phyloP scores from a whole-genome alignment of 2,113 vertebrate genomes.

The Sus scrofa region DNA sequence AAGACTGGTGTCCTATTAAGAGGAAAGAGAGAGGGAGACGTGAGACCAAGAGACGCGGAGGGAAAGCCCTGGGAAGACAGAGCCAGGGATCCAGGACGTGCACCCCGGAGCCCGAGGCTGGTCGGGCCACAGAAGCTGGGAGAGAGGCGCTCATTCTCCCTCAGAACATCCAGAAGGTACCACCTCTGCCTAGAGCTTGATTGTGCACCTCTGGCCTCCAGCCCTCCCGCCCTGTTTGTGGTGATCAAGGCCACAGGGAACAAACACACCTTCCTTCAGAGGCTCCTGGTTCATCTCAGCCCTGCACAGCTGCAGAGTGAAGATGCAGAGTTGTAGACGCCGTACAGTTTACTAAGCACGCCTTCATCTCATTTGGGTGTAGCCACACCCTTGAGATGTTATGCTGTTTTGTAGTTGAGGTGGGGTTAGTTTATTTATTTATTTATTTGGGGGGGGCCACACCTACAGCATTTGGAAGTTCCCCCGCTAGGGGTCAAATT shows the following conservation, averaged over 20 bases:
- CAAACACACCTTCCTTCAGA: not conserved
- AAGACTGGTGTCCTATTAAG: not conserved
- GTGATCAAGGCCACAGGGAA: not conserved
- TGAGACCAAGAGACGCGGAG: not conserved
- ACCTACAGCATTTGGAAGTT: too few species aligned
- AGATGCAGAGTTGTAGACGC: not conserved
- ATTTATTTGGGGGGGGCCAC: too few species aligned
- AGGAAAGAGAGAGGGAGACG: not conserved
- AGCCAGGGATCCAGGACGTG: not conserved
- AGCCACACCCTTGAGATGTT: not conserved
- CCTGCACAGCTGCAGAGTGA: not conserved
- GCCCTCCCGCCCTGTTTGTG: too few species aligned
- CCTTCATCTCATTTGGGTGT: not conserved
- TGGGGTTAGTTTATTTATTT: not conserved
- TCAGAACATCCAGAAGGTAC: not conserved
- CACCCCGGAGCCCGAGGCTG: too few species aligned
- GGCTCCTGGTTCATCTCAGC: not conserved
- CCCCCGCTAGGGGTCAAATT: too few species aligned
- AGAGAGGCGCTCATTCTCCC: not conserved
- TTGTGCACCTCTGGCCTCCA: not conserved
- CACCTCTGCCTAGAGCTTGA: not conserved
- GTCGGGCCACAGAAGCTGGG: not conserved
- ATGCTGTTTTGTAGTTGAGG: not conserved
- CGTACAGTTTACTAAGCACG: not conserved
- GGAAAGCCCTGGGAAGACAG: not conserved